Evolutionary conservation across 1,140 invertebrate genomes (phyloP).

Genomic region (Listronotus bonariensis): DNA sequence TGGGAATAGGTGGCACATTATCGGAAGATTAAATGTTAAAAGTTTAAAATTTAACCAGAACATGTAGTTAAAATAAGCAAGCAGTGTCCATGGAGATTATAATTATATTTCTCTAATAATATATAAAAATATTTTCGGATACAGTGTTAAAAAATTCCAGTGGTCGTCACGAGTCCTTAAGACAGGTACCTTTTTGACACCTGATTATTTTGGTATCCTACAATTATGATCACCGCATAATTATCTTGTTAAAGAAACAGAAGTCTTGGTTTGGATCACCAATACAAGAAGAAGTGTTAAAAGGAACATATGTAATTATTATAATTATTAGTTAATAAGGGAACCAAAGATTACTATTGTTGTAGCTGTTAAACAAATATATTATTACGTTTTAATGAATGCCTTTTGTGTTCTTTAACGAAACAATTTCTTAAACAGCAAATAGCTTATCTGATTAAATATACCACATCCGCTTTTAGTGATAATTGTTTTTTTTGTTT

Average conservation of each 20-base stretch:
- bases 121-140: constrained; percentile 1
- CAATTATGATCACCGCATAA: constrained; percentile 11
- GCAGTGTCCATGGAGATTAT: neutral
- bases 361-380: too few species aligned
- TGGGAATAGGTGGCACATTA: too few species aligned
- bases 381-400: too few species aligned
- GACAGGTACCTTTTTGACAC: constrained; percentile 19
- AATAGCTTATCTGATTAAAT: too few species aligned
- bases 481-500: too few species aligned
- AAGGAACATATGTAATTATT: constrained; percentile 6
- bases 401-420: too few species aligned
- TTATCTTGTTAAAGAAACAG: constrained; percentile 23
- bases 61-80: too few species aligned
- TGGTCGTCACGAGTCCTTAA: constrained; percentile 10
- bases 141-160: constrained; percentile 13
- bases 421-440: too few species aligned
- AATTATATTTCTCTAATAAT: neutral
- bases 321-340: constrained; percentile 8
- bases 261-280: constrained; percentile 12
- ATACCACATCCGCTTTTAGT: too few species aligned
- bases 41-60: too few species aligned
- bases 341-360: too few species aligned
- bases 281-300: constrained; percentile 22
- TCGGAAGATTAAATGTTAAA: too few species aligned
- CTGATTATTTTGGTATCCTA: constrained; percentile 17